Evolutionary conservation across 1,140 invertebrate genomes (phyloP).

Genomic region (Caligus rogercresseyi): DNA sequence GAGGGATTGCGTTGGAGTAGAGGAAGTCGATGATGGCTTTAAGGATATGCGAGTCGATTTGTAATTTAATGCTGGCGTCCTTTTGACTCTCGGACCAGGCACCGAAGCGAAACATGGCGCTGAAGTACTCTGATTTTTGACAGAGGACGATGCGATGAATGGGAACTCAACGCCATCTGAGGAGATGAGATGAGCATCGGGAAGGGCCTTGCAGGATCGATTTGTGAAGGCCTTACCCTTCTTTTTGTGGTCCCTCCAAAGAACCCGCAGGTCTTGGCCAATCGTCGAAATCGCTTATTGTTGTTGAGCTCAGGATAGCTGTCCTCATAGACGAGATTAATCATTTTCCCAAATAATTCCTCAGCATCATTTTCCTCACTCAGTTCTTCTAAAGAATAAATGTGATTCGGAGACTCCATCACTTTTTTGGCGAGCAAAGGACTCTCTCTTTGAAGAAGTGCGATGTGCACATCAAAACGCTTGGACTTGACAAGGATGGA

Average conservation of each 20-base stretch:
- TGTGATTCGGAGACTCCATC: background rate
- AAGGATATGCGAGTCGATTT: background rate
- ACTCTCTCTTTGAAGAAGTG: background rate
- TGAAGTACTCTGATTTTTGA: background rate
- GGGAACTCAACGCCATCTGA: background rate
- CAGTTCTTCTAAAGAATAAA: background rate
- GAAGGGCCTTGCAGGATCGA: background rate
- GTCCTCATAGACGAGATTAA: background rate
- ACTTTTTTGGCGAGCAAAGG: background rate
- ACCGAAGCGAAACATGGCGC: background rate
- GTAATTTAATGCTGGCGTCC: background rate
- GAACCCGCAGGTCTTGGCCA: background rate
- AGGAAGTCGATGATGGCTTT: background rate
- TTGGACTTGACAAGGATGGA: background rate
- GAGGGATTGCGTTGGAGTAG: background rate
- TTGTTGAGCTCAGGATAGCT: background rate
- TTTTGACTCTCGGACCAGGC: background rate
- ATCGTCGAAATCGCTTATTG: background rate
- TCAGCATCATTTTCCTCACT: background rate
- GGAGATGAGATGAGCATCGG: background rate
- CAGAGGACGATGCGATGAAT: background rate
- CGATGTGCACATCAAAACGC: background rate
- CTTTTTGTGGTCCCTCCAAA: background rate
- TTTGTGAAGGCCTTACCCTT: background rate
- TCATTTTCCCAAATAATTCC: background rate